Evolutionary conservation across 2,113 vertebrate species (phyloP), one percentile per base, ranked within the genome.

Genomic region (Lucifuga dentata): DNA sequence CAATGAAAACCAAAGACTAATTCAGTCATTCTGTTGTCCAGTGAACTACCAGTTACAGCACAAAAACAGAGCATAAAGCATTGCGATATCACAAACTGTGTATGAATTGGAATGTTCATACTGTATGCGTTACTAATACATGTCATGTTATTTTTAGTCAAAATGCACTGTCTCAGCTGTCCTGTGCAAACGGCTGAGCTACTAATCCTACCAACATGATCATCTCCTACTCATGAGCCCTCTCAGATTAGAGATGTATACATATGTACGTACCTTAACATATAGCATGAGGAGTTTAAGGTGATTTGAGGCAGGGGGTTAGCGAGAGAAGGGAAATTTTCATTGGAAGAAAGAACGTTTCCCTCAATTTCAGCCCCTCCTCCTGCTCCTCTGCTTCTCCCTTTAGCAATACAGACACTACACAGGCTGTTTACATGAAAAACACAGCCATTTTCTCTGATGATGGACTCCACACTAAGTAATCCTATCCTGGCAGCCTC

Each of bases 191-290:
- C 77, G 76, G 55, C 71, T 76, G 66, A 83, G 21, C 74, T 29
- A 32, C 70, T 88, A 87, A 86, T 88, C 83, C 83, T 57, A 24
- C 45, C 73, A 84, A 83, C 81, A 73, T 69, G 85, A 86, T 55
- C 70, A 38, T 48, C 43, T 76, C 65, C 57, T 58, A 5, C 56
- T 55, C 46, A 48, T 69, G 68, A 68, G 62, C 73, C 76, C 66
- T 60, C 63, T 51, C 68, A 65, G 76, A 83, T 76, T 80, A 84
- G 78, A 75, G 73, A 70, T 72, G 33, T 73, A 65, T 75, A 88
- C 90, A 29, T 90, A 91, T 75, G 62, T 75, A 89, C 90, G 32
- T 90, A 91, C 90, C 90, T 89, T 78, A 68, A 84, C 62, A 67
- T 64, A 56, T 74, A 73, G 82, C 69, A 76, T 77, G 73, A 65